These are phyloP conservation scores for Littorina saxatilis DNA, from an alignment of 1,140 invertebrate genomes.

Conservation along the genomic window DNA sequence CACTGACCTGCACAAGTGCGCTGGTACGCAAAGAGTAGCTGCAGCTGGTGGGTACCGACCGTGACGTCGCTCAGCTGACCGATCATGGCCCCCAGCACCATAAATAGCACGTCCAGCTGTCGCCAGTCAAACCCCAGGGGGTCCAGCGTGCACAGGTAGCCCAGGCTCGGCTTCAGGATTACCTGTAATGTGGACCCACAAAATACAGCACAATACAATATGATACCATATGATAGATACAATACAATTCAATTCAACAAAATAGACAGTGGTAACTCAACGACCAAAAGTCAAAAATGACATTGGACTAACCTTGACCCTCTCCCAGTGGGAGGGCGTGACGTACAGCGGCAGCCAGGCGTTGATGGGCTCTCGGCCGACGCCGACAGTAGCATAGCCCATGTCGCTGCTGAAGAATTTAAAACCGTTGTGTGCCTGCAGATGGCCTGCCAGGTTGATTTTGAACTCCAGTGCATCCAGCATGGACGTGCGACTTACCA, in stretches of 20 bases:
- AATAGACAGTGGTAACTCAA: too few species aligned
- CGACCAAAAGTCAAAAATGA: conserved; percentile 7
- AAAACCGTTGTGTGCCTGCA: conserved; percentile 57
- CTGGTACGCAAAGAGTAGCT: conserved; percentile 45
- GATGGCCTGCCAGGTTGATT: conserved; percentile 50
- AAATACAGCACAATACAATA: neutral
- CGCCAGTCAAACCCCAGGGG: conserved; percentile 53
- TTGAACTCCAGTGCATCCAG: conserved; percentile 59
- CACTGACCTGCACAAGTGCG: conserved; percentile 54
- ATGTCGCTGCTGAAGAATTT: conserved; percentile 34
- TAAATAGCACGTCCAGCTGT: conserved; percentile 54
- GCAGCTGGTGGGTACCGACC: conserved; percentile 50
- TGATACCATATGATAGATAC: too few species aligned
- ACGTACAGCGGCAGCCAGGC: conserved; percentile 58
- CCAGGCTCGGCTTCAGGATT: conserved; percentile 50
- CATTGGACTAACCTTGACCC: conserved; percentile 47
- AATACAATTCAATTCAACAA: neutral
- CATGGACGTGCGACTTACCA: conserved; percentile 51
- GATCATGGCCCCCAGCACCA: conserved; percentile 52
- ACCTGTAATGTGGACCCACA: conserved; percentile 35
- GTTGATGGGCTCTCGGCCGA: conserved; percentile 56
- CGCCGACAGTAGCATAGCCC: conserved; percentile 53
- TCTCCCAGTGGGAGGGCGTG: conserved; percentile 52
- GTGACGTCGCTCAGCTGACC: conserved; percentile 40
- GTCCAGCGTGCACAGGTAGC: conserved; percentile 56